Base-by-base conservation (phyloP, 2,797 vertebrate species). In the Fratercula arctica region DNA sequence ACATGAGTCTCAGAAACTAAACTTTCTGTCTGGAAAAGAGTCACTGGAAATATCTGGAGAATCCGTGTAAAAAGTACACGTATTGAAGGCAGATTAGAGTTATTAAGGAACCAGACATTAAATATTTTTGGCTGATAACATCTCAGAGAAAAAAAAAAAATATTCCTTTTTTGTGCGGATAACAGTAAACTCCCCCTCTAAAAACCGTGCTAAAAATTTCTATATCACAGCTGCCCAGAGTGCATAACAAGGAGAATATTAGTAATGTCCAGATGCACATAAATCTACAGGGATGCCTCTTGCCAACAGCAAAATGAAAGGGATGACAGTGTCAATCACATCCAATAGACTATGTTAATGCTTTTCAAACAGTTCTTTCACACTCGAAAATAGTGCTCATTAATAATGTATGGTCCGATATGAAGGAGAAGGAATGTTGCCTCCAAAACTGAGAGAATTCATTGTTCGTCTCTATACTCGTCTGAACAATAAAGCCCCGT, bases 301-400 rank as follows among this genome's bases (percentile, higher is more conserved):
- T 97, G 97, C 98, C 97, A 98, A 96, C 78, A 98, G 97, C 97
- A 97, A 98, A 98, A 98, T 98, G 96, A 98, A 98, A 98, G 93
- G 82, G 95, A 98, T 97, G 98, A 98, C 98, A 97, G 91, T 98
- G 98, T 98, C 98, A 98, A 98, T 98, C 98, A 98, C 96, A 98
- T 98, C 95, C 98, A 98, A 98, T 98, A 98, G 97, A 96, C 95
- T 97, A 97, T 97, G 98, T 97, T 98, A 98, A 98, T 97, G 97
- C 97, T 98, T 98, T 98, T 98, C 98, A 98, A 98, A 98, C 98
- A 98, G 96, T 95, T 98, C 97, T 98, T 98, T 98, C 98, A 97
- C 97, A 97, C 97, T 98, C 19, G 56, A 97, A 98, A 98, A 98
- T 97, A 97, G 97, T 96, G 94, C 95, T 98, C 96, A 98, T 98